Evolutionary conservation across 2,888 invertebrate species (phyloP), one percentile per base, ranked within the genome.

Genomic region (Catocala nupta): DNA sequence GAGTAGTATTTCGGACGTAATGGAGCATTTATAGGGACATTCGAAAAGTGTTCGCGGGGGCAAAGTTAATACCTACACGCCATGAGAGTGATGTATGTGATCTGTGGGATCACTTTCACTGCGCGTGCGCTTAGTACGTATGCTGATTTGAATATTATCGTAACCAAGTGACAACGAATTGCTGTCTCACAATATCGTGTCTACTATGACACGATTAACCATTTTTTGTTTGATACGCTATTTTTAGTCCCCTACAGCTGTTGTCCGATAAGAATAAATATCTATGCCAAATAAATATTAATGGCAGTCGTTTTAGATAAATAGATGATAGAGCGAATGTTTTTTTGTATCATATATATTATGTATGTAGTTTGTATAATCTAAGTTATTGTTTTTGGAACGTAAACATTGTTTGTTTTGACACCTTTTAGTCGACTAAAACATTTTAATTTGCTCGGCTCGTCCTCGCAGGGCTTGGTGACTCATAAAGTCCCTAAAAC

Each of bases 21-120:
- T 43, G 60, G 36, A 39, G 51, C 58, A 50, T 75, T 67, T 65
- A 62, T 52, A 66, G 47, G 33, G 8, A 36, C 49, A 43, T 56
- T 53, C 11, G 47, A 54, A 52, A 44, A 36, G 58, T 56, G 47
- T 56, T 49, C 43, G 53, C 25, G 65, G 43, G 45, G 48, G 47
- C 25, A 49, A 70, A 71, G 63, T 69, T 66, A 70, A 74, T 62
- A 50, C n/a, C 45, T 48, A 59, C 58, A 49, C 39, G 13, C 47
- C 49, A 52, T 48, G 59, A 59, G 62, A 62, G 68, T 48, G 59
- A 59, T 64, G 59, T 61, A 69, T 60, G 62, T 56, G n/a, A n/a
- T n/a, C n/a, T n/a, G 53, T 54, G 55, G 55, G 68, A 73, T 68
- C 80, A 83, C 86, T 86, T 85, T 87, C 86, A 81, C 85, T 76